Base-by-base conservation (phyloP, 2,797 vertebrate species). In the Tinamus major region DNA sequence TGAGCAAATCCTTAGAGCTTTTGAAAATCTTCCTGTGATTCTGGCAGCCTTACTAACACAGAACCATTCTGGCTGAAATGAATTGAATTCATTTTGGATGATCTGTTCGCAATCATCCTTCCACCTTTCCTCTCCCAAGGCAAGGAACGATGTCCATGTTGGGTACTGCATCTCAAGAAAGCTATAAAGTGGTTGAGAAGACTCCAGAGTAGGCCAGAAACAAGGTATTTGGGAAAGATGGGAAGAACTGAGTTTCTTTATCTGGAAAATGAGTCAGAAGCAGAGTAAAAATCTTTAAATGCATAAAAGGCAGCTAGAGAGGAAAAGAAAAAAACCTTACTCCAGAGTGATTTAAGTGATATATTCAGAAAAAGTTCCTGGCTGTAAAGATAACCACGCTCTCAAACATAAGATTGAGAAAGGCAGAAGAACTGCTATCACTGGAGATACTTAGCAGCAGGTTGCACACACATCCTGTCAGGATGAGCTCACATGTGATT, bases 191-290 rank as follows among this genome's bases (percentile, higher is more conserved):
- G 35, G 7, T 85, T 63, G 27, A 75, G 61, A 79, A 70, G 24
- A 27, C 62, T 90, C 37, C 67, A 88, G 70, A 41, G 13, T 27
- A 91, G 87, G 11, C n/a, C 61, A 70, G 46, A 84, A 85, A 72
- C 72, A 23, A 75, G 79, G 92, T 92, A 87, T 83, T 87, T 18
- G n/a, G 77, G 29, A 58, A 93, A 89, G 79, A 81, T 23, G 75
- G 37, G 79, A 89, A 93, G 89, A 83, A 68, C 2, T 24, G 91
- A 91, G 35, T 64, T 79, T 71, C 21, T 76, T 85, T 81, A 76
- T 84, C 59, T 93, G 4, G 2, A 93, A 87, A 75, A 81, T 68
- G 33, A 90, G 70, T 19, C 51, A 70, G 37, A 82, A 44, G 71
- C 31, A 69, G 35, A 74, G 29, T 78, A 86, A 29, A 6, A 56